These are phyloP conservation scores for Tanaodytes sp. DNA, from an alignment of 2,888 invertebrate genomes.

Conservation along the genomic window DNA sequence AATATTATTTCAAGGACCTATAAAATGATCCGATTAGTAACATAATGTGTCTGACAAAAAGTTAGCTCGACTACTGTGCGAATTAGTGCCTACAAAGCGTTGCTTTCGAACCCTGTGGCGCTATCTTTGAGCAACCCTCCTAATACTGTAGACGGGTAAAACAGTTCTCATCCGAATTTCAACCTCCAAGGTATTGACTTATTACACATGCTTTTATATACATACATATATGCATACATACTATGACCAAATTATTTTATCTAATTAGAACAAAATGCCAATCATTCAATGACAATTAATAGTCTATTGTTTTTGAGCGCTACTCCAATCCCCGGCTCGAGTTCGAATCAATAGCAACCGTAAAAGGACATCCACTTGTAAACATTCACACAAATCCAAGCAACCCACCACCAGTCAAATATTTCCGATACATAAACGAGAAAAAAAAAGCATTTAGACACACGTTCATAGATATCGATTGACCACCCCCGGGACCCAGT, in stretches of 20 bases:
- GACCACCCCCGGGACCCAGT: no score
- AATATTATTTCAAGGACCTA: no score
- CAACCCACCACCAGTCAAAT: no score
- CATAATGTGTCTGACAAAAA: slow-evolving; percentile 14
- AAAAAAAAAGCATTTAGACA: no score
- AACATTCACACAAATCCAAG: neutral
- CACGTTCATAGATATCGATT: no score
- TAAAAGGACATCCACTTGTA: slow-evolving; percentile 10
- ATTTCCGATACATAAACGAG: neutral
- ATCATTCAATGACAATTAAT: slow-evolving; percentile 5
- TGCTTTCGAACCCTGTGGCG: slow-evolving; percentile 12
- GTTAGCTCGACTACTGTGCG: slow-evolving; percentile 9
- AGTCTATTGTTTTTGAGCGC: neutral
- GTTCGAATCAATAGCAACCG: slow-evolving; percentile 3
- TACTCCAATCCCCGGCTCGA: neutral
- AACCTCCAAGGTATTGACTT: slow-evolving; percentile 2
- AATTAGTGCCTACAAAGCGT: no score
- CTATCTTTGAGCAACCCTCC: slow-evolving; percentile 18
- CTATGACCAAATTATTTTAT: no score
- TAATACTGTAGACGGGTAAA: slow-evolving; percentile 27
- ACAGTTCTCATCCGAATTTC: slow-evolving; percentile 22
- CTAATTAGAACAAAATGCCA: slow-evolving; percentile 14
- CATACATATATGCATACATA: slow-evolving; percentile 11
- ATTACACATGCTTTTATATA: slow-evolving; percentile 1
- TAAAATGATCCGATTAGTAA: no score